Conservation (phyloP, 2,888 invertebrate species). For the Lordiphosa fenestrarum region DNA sequence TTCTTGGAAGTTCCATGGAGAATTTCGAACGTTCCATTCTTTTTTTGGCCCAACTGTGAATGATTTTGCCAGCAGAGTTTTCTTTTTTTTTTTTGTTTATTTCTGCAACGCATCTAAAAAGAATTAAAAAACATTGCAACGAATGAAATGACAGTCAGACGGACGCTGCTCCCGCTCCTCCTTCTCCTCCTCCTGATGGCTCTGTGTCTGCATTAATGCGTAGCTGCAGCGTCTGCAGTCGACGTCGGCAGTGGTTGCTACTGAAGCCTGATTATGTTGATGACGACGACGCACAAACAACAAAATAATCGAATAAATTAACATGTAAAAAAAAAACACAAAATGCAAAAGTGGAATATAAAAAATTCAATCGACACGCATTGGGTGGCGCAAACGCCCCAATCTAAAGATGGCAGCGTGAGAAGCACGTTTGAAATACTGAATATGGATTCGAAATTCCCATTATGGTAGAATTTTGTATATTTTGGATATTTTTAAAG, state of each 20-base stretch:
- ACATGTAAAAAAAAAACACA: constrained; percentile 30
- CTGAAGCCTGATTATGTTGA: constrained; percentile 55
- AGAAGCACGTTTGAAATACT: too few relatives aligned
- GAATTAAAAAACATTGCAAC: constrained; percentile 36
- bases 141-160: constrained; percentile 42
- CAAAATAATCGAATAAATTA: constrained; percentile 59
- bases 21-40: too few relatives aligned
- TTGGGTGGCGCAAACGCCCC: constrained; percentile 13
- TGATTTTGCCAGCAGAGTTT: constrained; percentile 19
- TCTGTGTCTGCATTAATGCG: constrained; percentile 31
- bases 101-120: constrained; percentile 58
- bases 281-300: constrained; percentile 45
- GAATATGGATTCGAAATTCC: too few relatives aligned
- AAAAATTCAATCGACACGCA: constrained; percentile 39
- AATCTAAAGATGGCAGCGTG: too few relatives aligned
- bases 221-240: constrained; percentile 1
- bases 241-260: constrained; percentile 11
- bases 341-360: constrained; percentile 14
- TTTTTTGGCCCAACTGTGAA: constrained; percentile 4
- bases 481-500: too few relatives aligned
- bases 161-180: constrained; percentile 8
- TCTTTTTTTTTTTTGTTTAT: too few relatives aligned
- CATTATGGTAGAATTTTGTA: too few relatives aligned
- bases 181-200: background rate
- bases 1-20: too few relatives aligned